Conservation (phyloP, 1,140 invertebrate species). For the Luehdorfia chinensis region DNA sequence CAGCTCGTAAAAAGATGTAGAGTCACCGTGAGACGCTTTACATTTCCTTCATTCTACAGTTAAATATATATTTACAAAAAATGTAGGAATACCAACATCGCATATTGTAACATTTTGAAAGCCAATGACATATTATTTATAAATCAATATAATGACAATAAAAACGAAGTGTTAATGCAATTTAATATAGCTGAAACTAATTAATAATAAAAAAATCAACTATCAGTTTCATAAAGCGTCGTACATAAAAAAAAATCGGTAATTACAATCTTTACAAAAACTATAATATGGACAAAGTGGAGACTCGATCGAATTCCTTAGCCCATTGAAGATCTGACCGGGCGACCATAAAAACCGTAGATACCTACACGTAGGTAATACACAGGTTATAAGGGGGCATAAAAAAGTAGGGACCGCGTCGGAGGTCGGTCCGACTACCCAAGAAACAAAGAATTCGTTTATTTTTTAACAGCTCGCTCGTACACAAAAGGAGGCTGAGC, state of each 20-base stretch:
- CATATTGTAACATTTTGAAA: slow-evolving; percentile 1
- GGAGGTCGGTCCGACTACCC: slow-evolving; percentile 73
- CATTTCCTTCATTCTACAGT: slow-evolving; percentile 1
- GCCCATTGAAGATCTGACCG: slow-evolving; percentile 75
- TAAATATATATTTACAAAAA: slow-evolving; percentile 2
- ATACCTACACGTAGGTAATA: slow-evolving; percentile 76
- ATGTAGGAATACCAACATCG: background rate
- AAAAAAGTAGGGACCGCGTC: slow-evolving; percentile 74
- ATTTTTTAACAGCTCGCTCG: slow-evolving; percentile 76
- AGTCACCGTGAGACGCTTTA: slow-evolving; percentile 49
- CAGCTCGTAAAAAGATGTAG: slow-evolving; percentile 70
- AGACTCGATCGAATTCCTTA: slow-evolving; percentile 75
- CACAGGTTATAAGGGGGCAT: slow-evolving; percentile 74
- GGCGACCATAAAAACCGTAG: slow-evolving; percentile 73
- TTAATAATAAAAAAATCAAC: slow-evolving; percentile 22
- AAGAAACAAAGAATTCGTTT: slow-evolving; percentile 77
- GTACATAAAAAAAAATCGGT: slow-evolving; percentile 47
- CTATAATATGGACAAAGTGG: slow-evolving; percentile 54
- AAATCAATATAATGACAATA: background rate
- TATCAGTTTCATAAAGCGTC: slow-evolving; percentile 30
- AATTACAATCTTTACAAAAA: slow-evolving; percentile 49
- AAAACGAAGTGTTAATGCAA: slow-evolving; percentile 12
- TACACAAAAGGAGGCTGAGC: slow-evolving; percentile 71
- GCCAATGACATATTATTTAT: slow-evolving; percentile 1
- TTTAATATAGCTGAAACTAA: slow-evolving; percentile 11